These are phyloP conservation scores for Leucosticte australis DNA, from an alignment of 2,113 vertebrate genomes.

Conservation along the genomic window DNA sequence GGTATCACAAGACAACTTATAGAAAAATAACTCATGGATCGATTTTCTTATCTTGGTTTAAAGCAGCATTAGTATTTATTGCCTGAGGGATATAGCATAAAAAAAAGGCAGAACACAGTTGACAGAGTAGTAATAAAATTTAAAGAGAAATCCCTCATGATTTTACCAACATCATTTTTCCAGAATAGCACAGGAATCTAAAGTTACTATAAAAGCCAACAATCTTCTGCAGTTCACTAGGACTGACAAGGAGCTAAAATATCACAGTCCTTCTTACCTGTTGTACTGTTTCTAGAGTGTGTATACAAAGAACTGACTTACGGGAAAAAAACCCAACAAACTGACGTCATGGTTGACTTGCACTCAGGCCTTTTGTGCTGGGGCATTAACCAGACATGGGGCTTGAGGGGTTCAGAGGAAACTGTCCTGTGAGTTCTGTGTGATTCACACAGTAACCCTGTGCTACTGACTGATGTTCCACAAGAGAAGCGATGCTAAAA, in stretches of 20 bases:
- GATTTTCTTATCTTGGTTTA: slow-evolving; percentile 73
- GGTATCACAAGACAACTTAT: slow-evolving; percentile 44
- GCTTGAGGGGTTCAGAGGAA: background rate
- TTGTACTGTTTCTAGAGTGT: background rate
- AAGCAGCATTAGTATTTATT: slow-evolving; percentile 78
- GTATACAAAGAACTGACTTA: background rate
- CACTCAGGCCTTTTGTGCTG: background rate
- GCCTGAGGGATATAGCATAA: slow-evolving; percentile 25
- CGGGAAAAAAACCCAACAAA: accelerated
- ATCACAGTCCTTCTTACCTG: background rate
- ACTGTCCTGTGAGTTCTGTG: background rate
- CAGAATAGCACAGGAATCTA: background rate
- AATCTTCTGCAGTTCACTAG: background rate
- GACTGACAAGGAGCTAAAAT: background rate
- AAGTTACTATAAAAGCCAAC: background rate
- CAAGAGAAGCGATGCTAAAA: background rate
- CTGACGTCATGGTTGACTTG: background rate
- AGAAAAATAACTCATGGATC: slow-evolving; percentile 32
- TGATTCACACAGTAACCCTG: background rate
- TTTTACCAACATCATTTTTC: background rate
- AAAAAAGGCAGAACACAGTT: slow-evolving; percentile 17
- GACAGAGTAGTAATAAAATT: background rate
- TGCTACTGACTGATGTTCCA: background rate
- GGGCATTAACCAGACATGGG: accelerated
- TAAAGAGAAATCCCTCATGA: background rate